Evolutionary conservation across 2,888 invertebrate genomes (phyloP).

Genomic region (Lacanobia wlatinum): DNA sequence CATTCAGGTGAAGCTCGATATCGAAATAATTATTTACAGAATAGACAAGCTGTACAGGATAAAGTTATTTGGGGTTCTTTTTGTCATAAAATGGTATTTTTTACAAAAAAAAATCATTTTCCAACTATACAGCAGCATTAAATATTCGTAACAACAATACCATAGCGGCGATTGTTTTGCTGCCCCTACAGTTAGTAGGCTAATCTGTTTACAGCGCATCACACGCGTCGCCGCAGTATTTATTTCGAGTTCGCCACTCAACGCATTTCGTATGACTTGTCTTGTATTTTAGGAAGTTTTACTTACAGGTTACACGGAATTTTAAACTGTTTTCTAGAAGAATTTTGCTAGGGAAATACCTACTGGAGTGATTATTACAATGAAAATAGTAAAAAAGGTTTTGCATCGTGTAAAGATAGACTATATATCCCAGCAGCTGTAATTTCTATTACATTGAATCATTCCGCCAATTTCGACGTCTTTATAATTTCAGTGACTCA

Average conservation of each 20-base stretch:
- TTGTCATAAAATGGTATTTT: not conserved
- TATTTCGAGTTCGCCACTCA: constrained; percentile 69
- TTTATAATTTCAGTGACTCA: not conserved
- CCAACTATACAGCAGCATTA: not conserved
- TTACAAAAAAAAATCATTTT: not conserved
- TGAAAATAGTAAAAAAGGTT: not conserved
- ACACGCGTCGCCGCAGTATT: constrained; percentile 70
- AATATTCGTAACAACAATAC: not conserved
- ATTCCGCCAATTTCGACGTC: not conserved
- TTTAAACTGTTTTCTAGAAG: not conserved
- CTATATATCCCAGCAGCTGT: not conserved
- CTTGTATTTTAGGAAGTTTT: constrained; percentile 17
- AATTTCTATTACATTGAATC: not conserved
- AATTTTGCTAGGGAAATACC: not conserved
- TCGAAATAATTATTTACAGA: too few relatives aligned
- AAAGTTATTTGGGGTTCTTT: not conserved
- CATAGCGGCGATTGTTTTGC: constrained; percentile 59
- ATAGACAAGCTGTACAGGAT: too few relatives aligned
- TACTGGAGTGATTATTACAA: not conserved
- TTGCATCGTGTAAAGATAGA: not conserved
- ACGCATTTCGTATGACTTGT: constrained; percentile 13
- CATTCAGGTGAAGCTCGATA: too few relatives aligned
- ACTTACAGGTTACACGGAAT: not conserved
- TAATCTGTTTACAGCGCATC: constrained; percentile 82
- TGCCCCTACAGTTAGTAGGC: constrained; percentile 77